A percentile compares a stretch with the other conserved stretches of the same genome.
These are phyloP conservation scores for Apostichopus californicus DNA, from an alignment of 35 echinoderm and acorn worm genomes.

Conservation along the genomic window DNA sequence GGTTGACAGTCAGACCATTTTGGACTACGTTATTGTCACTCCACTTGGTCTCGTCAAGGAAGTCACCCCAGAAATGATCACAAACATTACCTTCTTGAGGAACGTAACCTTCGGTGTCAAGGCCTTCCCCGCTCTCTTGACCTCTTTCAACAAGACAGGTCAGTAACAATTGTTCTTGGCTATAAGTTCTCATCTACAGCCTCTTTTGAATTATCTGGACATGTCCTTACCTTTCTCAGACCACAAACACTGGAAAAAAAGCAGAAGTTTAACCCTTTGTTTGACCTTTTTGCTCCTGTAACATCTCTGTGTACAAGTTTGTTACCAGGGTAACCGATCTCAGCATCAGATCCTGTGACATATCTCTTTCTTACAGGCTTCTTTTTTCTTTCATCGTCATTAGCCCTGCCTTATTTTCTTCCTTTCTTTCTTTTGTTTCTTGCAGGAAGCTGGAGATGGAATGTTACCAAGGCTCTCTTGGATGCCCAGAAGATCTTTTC, in stretches of 20 bases:
- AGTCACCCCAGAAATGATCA: background rate
- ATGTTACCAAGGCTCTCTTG: constrained; percentile 92
- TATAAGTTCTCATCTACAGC: background rate
- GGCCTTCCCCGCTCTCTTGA: constrained; percentile 76
- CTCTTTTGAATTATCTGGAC: too few relatives aligned
- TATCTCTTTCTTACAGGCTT: too few relatives aligned
- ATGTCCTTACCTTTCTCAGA: too few relatives aligned
- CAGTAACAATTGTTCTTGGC: background rate
- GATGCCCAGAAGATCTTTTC: constrained; percentile 70
- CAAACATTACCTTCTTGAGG: constrained; percentile 45
- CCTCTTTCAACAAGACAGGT: constrained; percentile 89
- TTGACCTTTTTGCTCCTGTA: too few relatives aligned
- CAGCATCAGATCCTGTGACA: too few relatives aligned
- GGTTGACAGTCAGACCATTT: background rate
- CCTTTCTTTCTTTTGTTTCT: background rate
- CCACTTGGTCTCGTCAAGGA: constrained; percentile 37
- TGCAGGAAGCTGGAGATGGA: constrained; percentile 94
- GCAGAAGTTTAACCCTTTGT: too few relatives aligned
- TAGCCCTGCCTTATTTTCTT: too few relatives aligned
- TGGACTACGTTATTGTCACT: constrained; percentile 39
- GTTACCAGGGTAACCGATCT: too few relatives aligned
- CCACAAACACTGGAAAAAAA: too few relatives aligned
- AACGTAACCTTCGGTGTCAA: constrained; percentile 79
- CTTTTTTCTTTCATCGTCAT: too few relatives aligned
- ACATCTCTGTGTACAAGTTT: too few relatives aligned